phyloP scores from a whole-genome alignment of 53 echinoderm and acorn worm genomes.

The Paelopatides confundens region DNA sequence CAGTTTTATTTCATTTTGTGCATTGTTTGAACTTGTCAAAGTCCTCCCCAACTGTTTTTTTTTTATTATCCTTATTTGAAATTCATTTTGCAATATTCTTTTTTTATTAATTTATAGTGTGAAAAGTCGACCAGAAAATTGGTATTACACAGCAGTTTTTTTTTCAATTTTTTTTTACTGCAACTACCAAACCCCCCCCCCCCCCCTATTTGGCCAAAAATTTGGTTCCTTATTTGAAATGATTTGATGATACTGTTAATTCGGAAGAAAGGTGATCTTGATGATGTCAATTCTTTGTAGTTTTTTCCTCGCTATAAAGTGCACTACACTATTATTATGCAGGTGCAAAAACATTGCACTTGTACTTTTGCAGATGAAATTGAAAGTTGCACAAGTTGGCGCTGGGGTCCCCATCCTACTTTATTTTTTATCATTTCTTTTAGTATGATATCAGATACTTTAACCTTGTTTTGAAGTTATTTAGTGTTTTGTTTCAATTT shows the following conservation, averaged over 20 bases:
- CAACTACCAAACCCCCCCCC: too few species aligned
- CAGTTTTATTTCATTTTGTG: conserved; percentile 40
- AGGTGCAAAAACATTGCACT: neutral
- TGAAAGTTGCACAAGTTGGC: neutral
- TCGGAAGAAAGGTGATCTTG: too few species aligned
- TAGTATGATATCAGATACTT: neutral
- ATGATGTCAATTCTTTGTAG: too few species aligned
- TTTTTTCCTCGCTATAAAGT: too few species aligned
- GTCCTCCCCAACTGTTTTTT: conserved; percentile 17
- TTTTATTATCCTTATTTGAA: conserved; percentile 20
- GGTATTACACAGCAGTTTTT: neutral
- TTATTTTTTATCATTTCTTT: neutral
- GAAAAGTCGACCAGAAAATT: neutral
- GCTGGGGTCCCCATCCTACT: neutral
- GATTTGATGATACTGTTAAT: too few species aligned
- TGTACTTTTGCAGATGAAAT: neutral
- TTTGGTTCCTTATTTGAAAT: too few species aligned
- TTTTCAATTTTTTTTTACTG: too few species aligned
- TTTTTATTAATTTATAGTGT: conserved; percentile 1
- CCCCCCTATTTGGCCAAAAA: too few species aligned
- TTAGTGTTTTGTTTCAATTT: conserved; percentile 4
- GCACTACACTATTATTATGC: too few species aligned
- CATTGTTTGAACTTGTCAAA: conserved; percentile 38
- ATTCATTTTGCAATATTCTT: conserved; percentile 35
- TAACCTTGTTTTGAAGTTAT: neutral